These are phyloP conservation scores for Rissa tridactyla DNA, from an alignment of 2,113 vertebrate species.

Conservation along the genomic window DNA sequence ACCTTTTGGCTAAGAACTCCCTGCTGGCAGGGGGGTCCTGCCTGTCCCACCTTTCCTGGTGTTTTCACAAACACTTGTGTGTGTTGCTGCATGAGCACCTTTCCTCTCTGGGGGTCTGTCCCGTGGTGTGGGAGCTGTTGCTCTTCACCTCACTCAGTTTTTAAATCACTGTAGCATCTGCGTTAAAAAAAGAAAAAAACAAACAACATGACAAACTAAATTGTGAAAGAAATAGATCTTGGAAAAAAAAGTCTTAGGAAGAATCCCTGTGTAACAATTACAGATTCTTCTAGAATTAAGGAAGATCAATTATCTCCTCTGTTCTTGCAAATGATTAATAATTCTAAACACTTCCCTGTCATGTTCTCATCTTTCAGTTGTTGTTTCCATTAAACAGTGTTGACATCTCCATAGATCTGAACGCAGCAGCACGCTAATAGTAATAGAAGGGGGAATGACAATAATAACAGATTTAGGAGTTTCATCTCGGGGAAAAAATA, in stretches of 20 bases:
- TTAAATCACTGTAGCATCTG: neutral
- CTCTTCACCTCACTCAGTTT: neutral
- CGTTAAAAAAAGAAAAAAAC: neutral
- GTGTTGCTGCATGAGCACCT: neutral
- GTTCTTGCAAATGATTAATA: neutral
- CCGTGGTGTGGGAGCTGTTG: neutral
- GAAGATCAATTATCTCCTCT: neutral
- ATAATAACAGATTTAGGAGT: constrained; percentile 24
- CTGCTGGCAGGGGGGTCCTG: neutral
- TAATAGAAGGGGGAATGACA: neutral
- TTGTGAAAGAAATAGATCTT: neutral
- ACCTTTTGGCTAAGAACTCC: neutral
- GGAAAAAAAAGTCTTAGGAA: neutral
- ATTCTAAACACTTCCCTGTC: constrained; percentile 12
- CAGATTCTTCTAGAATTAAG: neutral
- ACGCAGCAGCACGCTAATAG: neutral
- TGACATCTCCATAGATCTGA: constrained; percentile 31
- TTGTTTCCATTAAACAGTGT: constrained; percentile 23
- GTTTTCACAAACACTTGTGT: neutral
- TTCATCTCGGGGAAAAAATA: neutral
- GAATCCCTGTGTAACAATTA: neutral
- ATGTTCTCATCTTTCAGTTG: constrained; percentile 9
- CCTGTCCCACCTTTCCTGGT: neutral
- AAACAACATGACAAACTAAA: neutral
- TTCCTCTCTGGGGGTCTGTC: neutral